phyloP scores from a whole-genome alignment of 2,888 invertebrate species.

The Cyaniris semiargus region DNA sequence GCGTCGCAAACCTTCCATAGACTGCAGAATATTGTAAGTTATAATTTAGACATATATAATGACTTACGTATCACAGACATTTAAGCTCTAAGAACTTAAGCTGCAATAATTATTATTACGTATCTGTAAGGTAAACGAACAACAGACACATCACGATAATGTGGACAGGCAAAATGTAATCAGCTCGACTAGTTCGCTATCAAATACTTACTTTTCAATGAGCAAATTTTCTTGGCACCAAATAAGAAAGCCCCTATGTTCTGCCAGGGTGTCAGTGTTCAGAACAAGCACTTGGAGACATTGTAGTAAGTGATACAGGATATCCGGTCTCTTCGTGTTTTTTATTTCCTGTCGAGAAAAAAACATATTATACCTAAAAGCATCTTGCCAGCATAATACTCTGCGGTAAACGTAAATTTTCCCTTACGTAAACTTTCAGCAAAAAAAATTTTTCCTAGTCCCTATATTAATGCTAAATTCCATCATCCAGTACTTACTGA shows the following conservation, averaged over 20 bases:
- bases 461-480: too few species aligned
- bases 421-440: too few species aligned
- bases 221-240: conserved; percentile 98
- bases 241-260: conserved; percentile 95
- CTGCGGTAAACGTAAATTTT: too few species aligned
- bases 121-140: too few species aligned
- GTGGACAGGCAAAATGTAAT: too few species aligned
- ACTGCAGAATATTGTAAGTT: conserved; percentile 68
- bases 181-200: too few species aligned
- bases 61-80: too few species aligned
- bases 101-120: neutral
- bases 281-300: conserved; percentile 94
- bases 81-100: neutral
- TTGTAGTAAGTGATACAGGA: conserved; percentile 94
- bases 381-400: neutral
- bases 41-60: neutral
- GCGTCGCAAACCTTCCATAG: conserved; percentile 96
- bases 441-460: too few species aligned
- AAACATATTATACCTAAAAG: neutral
- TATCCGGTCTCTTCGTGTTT: conserved; percentile 92
- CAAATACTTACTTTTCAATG: conserved; percentile 88
- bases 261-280: conserved; percentile 95
- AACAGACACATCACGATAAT: too few species aligned
- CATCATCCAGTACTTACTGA: too few species aligned
- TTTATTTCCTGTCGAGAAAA: conserved; percentile 83